These are phyloP conservation scores for Solenopsis fugax DNA, from an alignment of 1,140 invertebrate genomes.

Conservation along the genomic window DNA sequence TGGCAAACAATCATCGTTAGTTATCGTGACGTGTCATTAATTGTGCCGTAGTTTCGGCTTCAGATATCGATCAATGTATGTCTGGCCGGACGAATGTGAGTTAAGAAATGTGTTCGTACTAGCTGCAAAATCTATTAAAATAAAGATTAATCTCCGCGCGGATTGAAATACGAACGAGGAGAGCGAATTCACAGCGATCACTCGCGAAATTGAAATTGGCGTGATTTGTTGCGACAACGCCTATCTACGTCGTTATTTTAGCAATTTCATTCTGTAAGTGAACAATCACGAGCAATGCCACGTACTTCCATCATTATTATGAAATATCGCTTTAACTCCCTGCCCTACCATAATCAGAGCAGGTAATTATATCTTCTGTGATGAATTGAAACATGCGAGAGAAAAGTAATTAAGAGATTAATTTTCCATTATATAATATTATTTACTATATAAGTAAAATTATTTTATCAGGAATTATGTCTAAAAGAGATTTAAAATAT, in stretches of 20 bases:
- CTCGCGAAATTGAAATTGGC: conserved; percentile 55
- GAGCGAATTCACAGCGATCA: conserved; percentile 28
- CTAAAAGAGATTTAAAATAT: background rate
- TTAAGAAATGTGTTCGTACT: conserved; percentile 50
- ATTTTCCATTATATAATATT: background rate
- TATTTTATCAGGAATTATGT: background rate
- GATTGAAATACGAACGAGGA: conserved; percentile 43
- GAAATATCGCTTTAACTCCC: conserved; percentile 47
- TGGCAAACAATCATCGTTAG: conserved; percentile 1
- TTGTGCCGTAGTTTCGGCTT: conserved; percentile 1
- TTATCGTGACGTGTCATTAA: conserved; percentile 47
- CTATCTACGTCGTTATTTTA: conserved; percentile 32
- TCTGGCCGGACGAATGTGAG: conserved; percentile 24
- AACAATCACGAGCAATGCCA: conserved; percentile 42
- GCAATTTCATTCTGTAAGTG: conserved; percentile 50
- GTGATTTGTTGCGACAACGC: conserved; percentile 46
- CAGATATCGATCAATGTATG: conserved; percentile 53
- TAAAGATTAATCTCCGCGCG: conserved; percentile 43
- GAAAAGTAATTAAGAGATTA: background rate
- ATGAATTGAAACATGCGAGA: background rate
- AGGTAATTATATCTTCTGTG: background rate
- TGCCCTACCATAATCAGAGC: background rate
- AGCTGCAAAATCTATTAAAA: conserved; percentile 48
- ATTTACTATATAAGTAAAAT: background rate
- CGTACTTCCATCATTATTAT: conserved; percentile 25